Evolutionary conservation across 2,797 vertebrate species (phyloP).

Genomic region (Oreochromis grahami): DNA sequence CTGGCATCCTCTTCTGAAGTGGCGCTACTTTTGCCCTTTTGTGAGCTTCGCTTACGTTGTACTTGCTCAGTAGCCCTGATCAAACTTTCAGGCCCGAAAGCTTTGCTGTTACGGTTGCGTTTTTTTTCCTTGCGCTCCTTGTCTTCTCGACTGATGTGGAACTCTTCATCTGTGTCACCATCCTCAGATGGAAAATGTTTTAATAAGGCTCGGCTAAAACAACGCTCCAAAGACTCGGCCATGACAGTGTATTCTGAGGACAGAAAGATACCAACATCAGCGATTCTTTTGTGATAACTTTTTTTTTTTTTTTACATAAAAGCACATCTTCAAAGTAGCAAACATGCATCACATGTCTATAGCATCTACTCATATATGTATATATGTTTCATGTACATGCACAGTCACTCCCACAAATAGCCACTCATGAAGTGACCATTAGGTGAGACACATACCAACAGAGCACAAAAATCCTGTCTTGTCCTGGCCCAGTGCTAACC

Average conservation of each 20-base stretch:
- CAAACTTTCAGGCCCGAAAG: constrained; percentile 76
- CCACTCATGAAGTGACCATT: background rate
- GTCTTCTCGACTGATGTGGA: constrained; percentile 87
- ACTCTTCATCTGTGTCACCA: constrained; percentile 94
- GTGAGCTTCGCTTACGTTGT: constrained; percentile 72
- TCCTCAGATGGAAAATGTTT: constrained; percentile 98
- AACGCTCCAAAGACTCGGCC: constrained; percentile 93
- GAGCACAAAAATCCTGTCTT: constrained; percentile 25
- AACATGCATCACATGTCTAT: background rate
- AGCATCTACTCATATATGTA: background rate
- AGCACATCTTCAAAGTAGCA: background rate
- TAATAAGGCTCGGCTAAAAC: constrained; percentile 90
- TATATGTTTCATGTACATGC: background rate
- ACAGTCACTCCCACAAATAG: background rate
- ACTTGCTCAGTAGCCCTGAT: constrained; percentile 77
- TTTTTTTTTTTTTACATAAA: background rate
- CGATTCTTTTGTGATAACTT: background rate
- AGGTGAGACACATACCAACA: background rate
- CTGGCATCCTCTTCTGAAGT: constrained; percentile 54
- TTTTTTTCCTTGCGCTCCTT: constrained; percentile 87
- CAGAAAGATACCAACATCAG: background rate
- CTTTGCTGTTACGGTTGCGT: constrained; percentile 77
- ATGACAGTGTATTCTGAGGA: constrained; percentile 92
- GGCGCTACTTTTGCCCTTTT: constrained; percentile 66
- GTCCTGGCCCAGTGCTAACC: constrained; percentile 19